phyloP scores from a whole-genome alignment of 2,888 invertebrate species.

The Ethmia dodecea region DNA sequence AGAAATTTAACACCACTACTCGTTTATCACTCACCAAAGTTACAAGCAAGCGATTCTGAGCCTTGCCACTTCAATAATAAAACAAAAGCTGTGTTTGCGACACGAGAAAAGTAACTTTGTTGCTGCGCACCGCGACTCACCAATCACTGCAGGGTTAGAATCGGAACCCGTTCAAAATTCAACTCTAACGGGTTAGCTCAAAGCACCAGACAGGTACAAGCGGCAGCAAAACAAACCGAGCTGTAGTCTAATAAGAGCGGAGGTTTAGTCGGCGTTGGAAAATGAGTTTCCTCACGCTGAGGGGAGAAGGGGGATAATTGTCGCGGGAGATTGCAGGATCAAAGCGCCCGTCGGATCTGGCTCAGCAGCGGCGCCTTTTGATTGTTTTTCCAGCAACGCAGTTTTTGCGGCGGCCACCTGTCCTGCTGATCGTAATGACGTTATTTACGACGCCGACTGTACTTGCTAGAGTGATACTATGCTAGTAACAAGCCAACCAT shows the following conservation, averaged over 20 bases:
- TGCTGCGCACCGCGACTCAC: too few relatives aligned
- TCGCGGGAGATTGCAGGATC: conserved; percentile 47
- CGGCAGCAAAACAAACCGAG: conserved; percentile 23
- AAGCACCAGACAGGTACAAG: not conserved
- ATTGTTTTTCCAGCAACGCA: conserved; percentile 62
- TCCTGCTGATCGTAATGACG: conserved; percentile 46
- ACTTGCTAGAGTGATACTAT: not conserved
- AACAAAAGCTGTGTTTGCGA: conserved; percentile 7
- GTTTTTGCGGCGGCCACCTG: conserved; percentile 50
- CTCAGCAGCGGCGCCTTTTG: conserved; percentile 60
- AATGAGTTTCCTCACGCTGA: conserved; percentile 67
- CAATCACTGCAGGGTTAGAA: conserved; percentile 13
- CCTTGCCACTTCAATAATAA: conserved; percentile 10
- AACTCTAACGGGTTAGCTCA: conserved; percentile 18
- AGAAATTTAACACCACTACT: conserved; percentile 40
- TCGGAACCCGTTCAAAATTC: conserved; percentile 18
- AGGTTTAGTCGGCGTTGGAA: conserved; percentile 66
- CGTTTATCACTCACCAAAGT: conserved; percentile 3
- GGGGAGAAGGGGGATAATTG: conserved; percentile 47
- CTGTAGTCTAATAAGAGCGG: conserved; percentile 59
- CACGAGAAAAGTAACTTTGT: conserved; percentile 24
- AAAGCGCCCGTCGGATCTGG: conserved; percentile 51
- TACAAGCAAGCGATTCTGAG: conserved; percentile 14
- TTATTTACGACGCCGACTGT: conserved; percentile 50
- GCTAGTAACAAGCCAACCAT: too few relatives aligned